phyloP scores from a whole-genome alignment of 1,140 invertebrate species.

The Drosophila leontia region DNA sequence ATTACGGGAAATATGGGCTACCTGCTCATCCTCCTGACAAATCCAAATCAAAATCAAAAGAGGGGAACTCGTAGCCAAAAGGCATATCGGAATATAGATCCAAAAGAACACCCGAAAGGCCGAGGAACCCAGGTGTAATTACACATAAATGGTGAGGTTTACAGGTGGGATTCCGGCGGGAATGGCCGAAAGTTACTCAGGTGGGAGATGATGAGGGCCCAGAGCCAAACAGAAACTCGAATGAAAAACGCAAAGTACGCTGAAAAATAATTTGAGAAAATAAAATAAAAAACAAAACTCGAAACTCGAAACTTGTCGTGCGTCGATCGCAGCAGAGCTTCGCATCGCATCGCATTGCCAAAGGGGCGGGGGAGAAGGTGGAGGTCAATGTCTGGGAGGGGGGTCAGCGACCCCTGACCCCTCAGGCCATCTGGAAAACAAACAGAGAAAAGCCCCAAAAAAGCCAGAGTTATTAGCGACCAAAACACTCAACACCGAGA shows the following conservation, averaged over 20 bases:
- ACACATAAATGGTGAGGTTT: constrained; percentile 16
- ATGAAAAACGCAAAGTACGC: constrained; percentile 58
- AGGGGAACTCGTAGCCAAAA: constrained; percentile 4
- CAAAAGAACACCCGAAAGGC: constrained; percentile 4
- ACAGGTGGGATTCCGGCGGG: neutral
- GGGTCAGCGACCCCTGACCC: constrained; percentile 70
- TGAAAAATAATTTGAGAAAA: constrained; percentile 32
- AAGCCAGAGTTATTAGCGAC: constrained; percentile 34
- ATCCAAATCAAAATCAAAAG: constrained; percentile 9
- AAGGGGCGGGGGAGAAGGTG: constrained; percentile 51
- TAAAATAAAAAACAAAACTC: constrained; percentile 44
- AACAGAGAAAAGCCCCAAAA: constrained; percentile 41
- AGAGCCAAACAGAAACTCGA: constrained; percentile 25
- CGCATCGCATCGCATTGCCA: constrained; percentile 2
- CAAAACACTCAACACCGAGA: constrained; percentile 30
- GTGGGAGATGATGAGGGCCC: neutral
- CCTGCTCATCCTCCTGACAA: constrained; percentile 28
- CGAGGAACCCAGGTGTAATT: constrained; percentile 25
- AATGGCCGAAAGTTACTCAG: constrained; percentile 1
- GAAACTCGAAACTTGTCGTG: constrained; percentile 71
- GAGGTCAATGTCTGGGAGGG: constrained; percentile 67
- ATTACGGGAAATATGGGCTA: constrained; percentile 23
- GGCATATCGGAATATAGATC: constrained; percentile 26
- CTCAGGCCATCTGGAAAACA: constrained; percentile 23
- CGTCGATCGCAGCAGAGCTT: constrained; percentile 40